Evolutionary conservation across 2,888 invertebrate genomes (phyloP).

Genomic region (Scrobipalpa costella): DNA sequence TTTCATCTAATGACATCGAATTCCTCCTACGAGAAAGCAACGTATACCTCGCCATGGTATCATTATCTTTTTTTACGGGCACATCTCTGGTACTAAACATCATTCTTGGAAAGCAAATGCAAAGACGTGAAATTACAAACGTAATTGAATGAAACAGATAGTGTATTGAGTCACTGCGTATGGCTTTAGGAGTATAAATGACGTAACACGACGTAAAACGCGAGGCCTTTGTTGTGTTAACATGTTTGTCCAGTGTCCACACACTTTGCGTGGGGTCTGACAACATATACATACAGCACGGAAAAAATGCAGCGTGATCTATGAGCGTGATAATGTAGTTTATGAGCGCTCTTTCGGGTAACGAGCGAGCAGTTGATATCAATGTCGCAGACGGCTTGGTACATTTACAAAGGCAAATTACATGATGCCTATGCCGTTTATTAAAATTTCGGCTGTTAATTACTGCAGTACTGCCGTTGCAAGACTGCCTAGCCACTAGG

Average conservation of each 20-base stretch:
- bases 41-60: not conserved
- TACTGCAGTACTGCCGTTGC: too few relatives aligned
- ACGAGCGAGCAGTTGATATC: not conserved
- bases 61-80: not conserved
- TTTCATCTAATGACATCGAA: slow-evolving; percentile 1
- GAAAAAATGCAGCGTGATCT: slow-evolving; percentile 2
- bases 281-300: not conserved
- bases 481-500: too few relatives aligned
- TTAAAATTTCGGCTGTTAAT: too few relatives aligned
- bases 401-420: too few relatives aligned
- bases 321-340: not conserved
- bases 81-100: not conserved
- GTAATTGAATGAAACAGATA: slow-evolving; percentile 26
- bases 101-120: not conserved
- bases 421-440: too few relatives aligned
- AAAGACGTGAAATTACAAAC: not conserved
- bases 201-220: slow-evolving; percentile 49
- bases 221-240: slow-evolving; percentile 19
- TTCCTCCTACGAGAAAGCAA: not conserved
- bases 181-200: slow-evolving; percentile 40
- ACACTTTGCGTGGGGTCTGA: slow-evolving; percentile 27
- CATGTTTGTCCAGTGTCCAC: slow-evolving; percentile 38
- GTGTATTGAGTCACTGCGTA: slow-evolving; percentile 30
- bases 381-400: too few relatives aligned
- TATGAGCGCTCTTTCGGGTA: not conserved